Evolutionary conservation across 2,888 invertebrate species (phyloP).

Genomic region (Dioctria linearis): DNA sequence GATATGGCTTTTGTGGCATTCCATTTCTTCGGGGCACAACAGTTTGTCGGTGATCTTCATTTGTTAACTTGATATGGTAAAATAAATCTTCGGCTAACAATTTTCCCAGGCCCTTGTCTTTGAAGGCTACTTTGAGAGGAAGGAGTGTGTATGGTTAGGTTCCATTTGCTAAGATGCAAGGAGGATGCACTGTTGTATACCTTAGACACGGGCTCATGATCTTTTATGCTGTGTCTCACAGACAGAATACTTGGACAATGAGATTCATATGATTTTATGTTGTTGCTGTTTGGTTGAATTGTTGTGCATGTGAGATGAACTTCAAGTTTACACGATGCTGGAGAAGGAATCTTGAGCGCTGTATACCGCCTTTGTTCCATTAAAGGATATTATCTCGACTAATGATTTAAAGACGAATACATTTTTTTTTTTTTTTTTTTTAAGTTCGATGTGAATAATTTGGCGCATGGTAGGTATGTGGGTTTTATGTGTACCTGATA

Average conservation of each 20-base stretch:
- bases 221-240: slow-evolving; percentile 24
- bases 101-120: slow-evolving; percentile 43
- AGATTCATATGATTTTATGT: not conserved
- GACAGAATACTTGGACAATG: slow-evolving; percentile 24
- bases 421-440: too few relatives aligned
- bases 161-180: too few relatives aligned
- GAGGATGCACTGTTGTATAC: slow-evolving; percentile 16
- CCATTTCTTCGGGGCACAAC: slow-evolving; percentile 6
- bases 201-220: slow-evolving; percentile 25
- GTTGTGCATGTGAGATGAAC: slow-evolving; percentile 8
- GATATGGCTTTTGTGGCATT: slow-evolving; percentile 33
- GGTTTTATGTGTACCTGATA: too few relatives aligned
- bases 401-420: slow-evolving; percentile 8
- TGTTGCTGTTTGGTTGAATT: not conserved
- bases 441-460: too few relatives aligned
- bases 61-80: slow-evolving; percentile 57
- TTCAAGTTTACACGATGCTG: slow-evolving; percentile 21
- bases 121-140: not conserved
- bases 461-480: too few relatives aligned
- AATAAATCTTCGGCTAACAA: slow-evolving; percentile 51
- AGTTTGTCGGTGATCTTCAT: slow-evolving; percentile 56
- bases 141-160: too few relatives aligned
- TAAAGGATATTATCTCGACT: slow-evolving; percentile 39
- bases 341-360: slow-evolving; percentile 25
- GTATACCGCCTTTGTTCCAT: slow-evolving; percentile 36